Conservation (phyloP, 2,113 vertebrate genomes). For the Periophthalmus modestus region DNA sequence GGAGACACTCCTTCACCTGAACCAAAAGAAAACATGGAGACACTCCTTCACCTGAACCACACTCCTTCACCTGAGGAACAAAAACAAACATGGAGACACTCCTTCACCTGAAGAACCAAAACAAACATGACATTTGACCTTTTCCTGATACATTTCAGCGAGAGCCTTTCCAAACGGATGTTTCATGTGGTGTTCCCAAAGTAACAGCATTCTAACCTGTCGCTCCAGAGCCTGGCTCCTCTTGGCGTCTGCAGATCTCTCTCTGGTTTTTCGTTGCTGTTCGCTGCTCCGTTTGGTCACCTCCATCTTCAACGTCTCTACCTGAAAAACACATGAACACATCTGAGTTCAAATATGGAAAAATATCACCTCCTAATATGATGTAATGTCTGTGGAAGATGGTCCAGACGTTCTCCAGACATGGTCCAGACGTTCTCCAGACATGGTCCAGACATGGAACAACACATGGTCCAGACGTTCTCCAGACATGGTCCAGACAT, state of each 20-base stretch:
- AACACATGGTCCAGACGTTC: too few relatives aligned
- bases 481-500: too few relatives aligned
- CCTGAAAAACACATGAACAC: slow-evolving; percentile 62
- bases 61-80: too few relatives aligned
- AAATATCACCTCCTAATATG: background rate
- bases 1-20: slow-evolving; percentile 92
- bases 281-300: slow-evolving; percentile 73
- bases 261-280: slow-evolving; percentile 80
- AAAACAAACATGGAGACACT: background rate
- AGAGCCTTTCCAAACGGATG: too few relatives aligned
- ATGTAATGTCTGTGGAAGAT: too few relatives aligned
- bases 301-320: slow-evolving; percentile 84
- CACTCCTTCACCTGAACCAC: slow-evolving; percentile 85
- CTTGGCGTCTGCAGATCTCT: slow-evolving; percentile 82
- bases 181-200: background rate
- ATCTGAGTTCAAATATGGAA: background rate
- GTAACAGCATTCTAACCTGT: slow-evolving; percentile 73
- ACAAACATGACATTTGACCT: too few relatives aligned
- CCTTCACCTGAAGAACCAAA: too few relatives aligned
- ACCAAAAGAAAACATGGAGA: background rate
- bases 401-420: too few relatives aligned
- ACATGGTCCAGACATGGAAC: too few relatives aligned
- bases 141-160: too few relatives aligned
- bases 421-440: too few relatives aligned
- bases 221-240: slow-evolving; percentile 88